Conservation (phyloP, 2,113 vertebrate species). For the Siphamia tubifer region DNA sequence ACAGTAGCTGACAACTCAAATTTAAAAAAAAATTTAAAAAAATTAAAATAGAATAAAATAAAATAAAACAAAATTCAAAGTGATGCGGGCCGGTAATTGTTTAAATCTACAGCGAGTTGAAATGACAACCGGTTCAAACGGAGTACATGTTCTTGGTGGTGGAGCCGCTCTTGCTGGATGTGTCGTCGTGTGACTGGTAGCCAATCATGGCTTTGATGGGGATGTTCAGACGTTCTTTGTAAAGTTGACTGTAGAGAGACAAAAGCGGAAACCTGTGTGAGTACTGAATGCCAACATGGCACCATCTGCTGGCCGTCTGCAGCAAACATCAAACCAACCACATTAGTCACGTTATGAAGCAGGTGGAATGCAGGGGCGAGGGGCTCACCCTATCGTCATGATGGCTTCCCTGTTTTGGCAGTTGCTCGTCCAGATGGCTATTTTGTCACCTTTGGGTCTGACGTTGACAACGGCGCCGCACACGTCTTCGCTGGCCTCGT, state of each 20-base stretch:
- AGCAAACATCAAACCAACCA: neutral
- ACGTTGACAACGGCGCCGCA: slow-evolving; percentile 86
- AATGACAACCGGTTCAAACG: slow-evolving; percentile 73
- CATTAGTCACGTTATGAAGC: no score
- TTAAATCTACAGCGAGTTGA: slow-evolving; percentile 80
- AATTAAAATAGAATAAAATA: no score
- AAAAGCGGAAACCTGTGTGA: neutral
- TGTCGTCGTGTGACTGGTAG: slow-evolving; percentile 87
- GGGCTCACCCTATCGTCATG: slow-evolving; percentile 82
- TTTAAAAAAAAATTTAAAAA: slow-evolving; percentile 32
- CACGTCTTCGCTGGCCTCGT: slow-evolving; percentile 83
- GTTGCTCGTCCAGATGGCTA: slow-evolving; percentile 85
- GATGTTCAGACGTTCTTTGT: slow-evolving; percentile 82
- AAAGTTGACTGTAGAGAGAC: slow-evolving; percentile 72
- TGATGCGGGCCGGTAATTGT: slow-evolving; percentile 77
- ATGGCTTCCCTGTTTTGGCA: slow-evolving; percentile 85
- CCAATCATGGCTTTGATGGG: slow-evolving; percentile 79
- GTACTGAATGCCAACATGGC: neutral
- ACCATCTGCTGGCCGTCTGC: slow-evolving; percentile 44
- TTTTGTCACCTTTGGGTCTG: slow-evolving; percentile 84
- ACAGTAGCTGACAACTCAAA: slow-evolving; percentile 80
- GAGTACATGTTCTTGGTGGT: slow-evolving; percentile 87
- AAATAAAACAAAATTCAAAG: slow-evolving; percentile 54
- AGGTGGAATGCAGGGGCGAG: no score
- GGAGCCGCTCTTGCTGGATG: slow-evolving; percentile 86